Evolutionary conservation across 2,888 invertebrate genomes (phyloP).

Genomic region (Aquatica leii): DNA sequence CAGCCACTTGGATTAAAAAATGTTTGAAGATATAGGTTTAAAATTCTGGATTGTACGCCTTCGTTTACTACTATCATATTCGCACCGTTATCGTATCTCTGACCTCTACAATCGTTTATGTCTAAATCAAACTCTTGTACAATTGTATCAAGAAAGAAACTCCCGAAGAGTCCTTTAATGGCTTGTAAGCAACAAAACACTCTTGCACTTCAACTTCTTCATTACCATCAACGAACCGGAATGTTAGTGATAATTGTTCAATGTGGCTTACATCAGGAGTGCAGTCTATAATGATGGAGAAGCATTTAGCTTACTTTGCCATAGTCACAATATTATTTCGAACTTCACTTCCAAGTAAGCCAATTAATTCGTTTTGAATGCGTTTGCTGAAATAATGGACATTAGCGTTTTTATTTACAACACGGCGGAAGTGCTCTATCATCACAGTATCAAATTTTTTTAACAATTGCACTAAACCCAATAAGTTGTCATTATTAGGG

Average conservation of each 20-base stretch:
- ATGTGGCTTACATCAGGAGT: slow-evolving; percentile 14
- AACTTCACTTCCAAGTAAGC: slow-evolving; percentile 14
- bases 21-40: slow-evolving; percentile 36
- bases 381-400: slow-evolving; percentile 15
- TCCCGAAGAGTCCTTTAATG: slow-evolving; percentile 17
- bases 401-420: slow-evolving; percentile 10
- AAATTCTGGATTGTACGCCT: slow-evolving; percentile 35
- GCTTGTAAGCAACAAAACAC: slow-evolving; percentile 20
- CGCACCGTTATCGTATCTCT: slow-evolving; percentile 33
- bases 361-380: slow-evolving; percentile 16
- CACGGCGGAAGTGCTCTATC: slow-evolving; percentile 7
- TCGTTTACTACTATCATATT: slow-evolving; percentile 38
- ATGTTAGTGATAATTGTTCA: slow-evolving; percentile 18
- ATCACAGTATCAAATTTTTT: slow-evolving; percentile 10
- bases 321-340: slow-evolving; percentile 12
- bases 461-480: slow-evolving; percentile 14
- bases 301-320: slow-evolving; percentile 12
- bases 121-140: slow-evolving; percentile 14
- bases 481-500: slow-evolving; percentile 14
- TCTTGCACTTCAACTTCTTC: slow-evolving; percentile 17
- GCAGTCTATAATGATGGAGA: slow-evolving; percentile 14
- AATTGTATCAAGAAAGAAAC: slow-evolving; percentile 16
- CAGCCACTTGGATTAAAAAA: slow-evolving; percentile 30
- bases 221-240: slow-evolving; percentile 33
- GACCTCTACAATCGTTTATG: slow-evolving; percentile 14